Evolutionary conservation across 2,797 vertebrate species (phyloP).

Genomic region (Acrossocheilus fasciatus): DNA sequence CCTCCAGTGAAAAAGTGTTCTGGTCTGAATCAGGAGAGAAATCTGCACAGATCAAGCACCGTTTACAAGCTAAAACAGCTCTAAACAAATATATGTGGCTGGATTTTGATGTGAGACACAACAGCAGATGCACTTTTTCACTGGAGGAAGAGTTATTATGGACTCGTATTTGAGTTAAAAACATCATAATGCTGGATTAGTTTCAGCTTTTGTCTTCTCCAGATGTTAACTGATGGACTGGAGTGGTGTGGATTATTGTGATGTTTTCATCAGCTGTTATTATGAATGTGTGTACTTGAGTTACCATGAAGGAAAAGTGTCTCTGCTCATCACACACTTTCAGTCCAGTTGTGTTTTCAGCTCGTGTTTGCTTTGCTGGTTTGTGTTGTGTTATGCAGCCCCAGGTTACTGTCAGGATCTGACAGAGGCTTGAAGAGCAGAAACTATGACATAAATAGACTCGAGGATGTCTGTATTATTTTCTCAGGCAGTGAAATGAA

Average conservation of each 20-base stretch:
- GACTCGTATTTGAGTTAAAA: too few species aligned
- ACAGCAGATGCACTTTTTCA: too few species aligned
- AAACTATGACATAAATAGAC: not conserved
- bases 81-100: too few species aligned
- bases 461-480: not conserved
- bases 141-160: too few species aligned
- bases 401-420: not conserved
- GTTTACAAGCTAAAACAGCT: too few species aligned
- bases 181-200: too few species aligned
- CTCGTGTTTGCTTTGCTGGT: not conserved
- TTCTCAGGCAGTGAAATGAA: constrained; percentile 10
- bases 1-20: not conserved
- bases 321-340: not conserved
- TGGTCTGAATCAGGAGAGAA: too few species aligned
- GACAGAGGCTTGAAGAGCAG: not conserved
- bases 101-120: too few species aligned
- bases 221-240: too few species aligned
- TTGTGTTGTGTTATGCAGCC: not conserved
- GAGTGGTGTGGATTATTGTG: too few species aligned
- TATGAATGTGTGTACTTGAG: not conserved
- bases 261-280: not conserved
- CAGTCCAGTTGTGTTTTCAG: not conserved
- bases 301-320: not conserved
- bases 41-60: too few species aligned
- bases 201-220: too few species aligned